Evolutionary conservation across 1,140 invertebrate genomes (phyloP), one percentile per base, ranked within the genome.

Genomic region (Temnothorax nylanderi): DNA sequence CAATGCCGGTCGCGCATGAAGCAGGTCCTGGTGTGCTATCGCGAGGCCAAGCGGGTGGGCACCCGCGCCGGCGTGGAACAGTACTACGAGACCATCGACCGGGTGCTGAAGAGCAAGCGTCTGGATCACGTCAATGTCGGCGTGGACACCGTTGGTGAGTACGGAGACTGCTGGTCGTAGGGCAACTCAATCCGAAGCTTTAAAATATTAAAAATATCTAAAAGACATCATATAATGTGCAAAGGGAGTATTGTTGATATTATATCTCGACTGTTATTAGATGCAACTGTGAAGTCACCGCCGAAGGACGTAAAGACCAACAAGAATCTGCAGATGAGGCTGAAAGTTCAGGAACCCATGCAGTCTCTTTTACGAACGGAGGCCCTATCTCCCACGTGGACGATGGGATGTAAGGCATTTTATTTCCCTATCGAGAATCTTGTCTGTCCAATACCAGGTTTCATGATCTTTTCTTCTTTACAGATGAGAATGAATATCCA

Each of bases 1-100:
- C 95, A 95, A 64, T 95, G 95, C 77, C 91, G 94, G 64, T 95
- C 95, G 1, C 90, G 95, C 21, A 95, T 95, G 93, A 95, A 95
- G 80, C 95, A 95, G 11, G 92, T 95, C 0, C 64, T 95, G 6
- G 93, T 95, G 6, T 95, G 95, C 77, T 95, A 95, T 78, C 93
- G 94, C 0, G 95, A 95, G 81, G 94, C 95, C 11, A 95, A 95
- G 78, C 91, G 93, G 80, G 90, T 90, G 34, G 94, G 94, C 1
- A 95, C 94, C 26, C 82, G 89, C 1, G 94, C 92, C 58, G 92
- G 92, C 13, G 93, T 95, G 13, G 95, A 95, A 56, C 94, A 95
- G 51, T 95, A 95, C 89, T 95, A 95, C 21, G 94, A 95, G 5
- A 94, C 87, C 18, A 95, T 95, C 11, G 95, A 95, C 41, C 92